Evolutionary conservation across 2,797 vertebrate genomes (phyloP), one percentile per base, ranked within the genome.

Genomic region (Serranus cabrilla): DNA sequence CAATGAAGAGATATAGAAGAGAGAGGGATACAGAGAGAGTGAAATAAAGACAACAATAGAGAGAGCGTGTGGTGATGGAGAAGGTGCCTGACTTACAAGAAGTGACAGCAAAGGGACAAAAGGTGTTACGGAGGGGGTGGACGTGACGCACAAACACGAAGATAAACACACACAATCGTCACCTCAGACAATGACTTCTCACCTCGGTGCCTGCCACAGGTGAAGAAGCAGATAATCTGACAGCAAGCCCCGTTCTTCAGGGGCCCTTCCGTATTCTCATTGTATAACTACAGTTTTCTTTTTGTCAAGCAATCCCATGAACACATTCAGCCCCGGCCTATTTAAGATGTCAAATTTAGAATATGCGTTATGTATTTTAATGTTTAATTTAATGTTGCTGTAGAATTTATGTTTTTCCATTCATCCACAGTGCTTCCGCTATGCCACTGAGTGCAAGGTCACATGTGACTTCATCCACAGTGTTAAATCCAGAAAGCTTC

Each of bases 41-140:
- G 16, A 46, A 42, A 54, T 11, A 21, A 51, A n/a, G 43, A 40
- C 25, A 27, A n/a, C 16, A 34, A 12, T n/a, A 27, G 31, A 51
- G 47, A 52, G 45, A 49, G 56, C 9, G 47, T 14, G 58, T 2
- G 8, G 37, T 57, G 64, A 78, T 11, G 23, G 72, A 74, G 34
- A 61, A 45, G 34, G 69, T 27, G 64, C 74, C 54, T 60, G 78
- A 81, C 69, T 50, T 50, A 76, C 43, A 40, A 9, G 61, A 66
- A 67, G 47, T 72, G 81, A 74, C 76, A 79, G 60, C 58, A 10
- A 18, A 18, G 34, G 45, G 72, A 66, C 71, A 51, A 66, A 74
- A 80, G 76, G 76, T 81, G 45, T 58, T 52, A 51, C 9, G 7
- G 52, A 17, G 37, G 78, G 10, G n/a, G 78, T 21, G 68, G 50